Conservation (phyloP, 2,113 vertebrate species). For the Dicrurus megarhynchus region DNA sequence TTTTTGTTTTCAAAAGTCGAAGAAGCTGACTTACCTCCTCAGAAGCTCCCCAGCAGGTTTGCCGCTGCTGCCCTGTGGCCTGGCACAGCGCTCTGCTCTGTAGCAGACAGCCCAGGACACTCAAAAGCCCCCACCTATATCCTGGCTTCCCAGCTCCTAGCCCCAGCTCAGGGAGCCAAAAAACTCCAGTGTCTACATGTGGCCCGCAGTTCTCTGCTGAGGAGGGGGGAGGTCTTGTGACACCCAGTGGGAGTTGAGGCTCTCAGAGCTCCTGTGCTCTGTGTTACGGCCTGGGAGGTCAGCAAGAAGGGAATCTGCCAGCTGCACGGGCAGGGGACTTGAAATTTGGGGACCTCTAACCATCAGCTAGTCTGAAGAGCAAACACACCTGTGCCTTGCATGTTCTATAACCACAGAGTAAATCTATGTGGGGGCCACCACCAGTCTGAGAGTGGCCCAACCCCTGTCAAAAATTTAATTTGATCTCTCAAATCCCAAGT, state of each 20-base stretch:
- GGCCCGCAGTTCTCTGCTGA: not conserved
- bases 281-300: not conserved
- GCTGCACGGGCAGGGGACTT: not conserved
- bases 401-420: not conserved
- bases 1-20: not conserved
- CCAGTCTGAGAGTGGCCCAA: not conserved
- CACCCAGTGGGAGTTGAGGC: rapidly evolving
- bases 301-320: not conserved
- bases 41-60: not conserved
- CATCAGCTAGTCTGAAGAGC: not conserved
- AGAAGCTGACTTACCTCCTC: not conserved
- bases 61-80: rapidly evolving
- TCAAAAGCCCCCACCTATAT: not conserved
- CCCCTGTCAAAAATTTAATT: not conserved
- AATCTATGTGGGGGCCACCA: not conserved
- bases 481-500: not conserved
- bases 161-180: not conserved
- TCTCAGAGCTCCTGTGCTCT: not conserved
- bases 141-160: not conserved
- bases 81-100: rapidly evolving
- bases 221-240: not conserved
- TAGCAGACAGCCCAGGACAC: not conserved
- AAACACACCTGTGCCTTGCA: not conserved
- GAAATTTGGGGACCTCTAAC: not conserved
- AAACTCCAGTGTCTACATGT: not conserved